These are phyloP conservation scores for Halictus rubicundus DNA, from an alignment of 1,140 invertebrate species.

Conservation along the genomic window DNA sequence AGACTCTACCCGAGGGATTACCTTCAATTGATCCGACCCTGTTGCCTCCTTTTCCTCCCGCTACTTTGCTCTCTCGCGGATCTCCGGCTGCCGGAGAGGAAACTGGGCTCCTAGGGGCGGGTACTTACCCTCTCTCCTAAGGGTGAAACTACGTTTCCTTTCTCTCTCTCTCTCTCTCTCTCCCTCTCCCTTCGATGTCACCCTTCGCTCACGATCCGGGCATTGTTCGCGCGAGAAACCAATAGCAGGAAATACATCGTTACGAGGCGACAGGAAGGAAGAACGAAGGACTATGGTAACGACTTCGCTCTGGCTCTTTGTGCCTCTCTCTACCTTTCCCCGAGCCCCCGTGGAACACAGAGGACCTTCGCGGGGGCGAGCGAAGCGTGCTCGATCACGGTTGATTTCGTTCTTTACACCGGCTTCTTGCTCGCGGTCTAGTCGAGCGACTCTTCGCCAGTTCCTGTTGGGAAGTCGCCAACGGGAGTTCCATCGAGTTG, in stretches of 20 bases:
- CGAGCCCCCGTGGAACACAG: constrained; percentile 12
- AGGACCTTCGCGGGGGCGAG: neutral
- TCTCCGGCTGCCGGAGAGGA: constrained; percentile 20
- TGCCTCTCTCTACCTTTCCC: neutral
- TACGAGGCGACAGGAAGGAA: constrained; percentile 69
- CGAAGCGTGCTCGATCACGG: constrained; percentile 53
- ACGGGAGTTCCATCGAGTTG: neutral
- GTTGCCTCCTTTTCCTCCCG: constrained; percentile 56
- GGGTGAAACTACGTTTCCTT: constrained; percentile 21
- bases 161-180: neutral
- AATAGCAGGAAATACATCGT: constrained; percentile 77
- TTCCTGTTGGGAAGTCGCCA: neutral
- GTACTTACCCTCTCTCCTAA: constrained; percentile 22
- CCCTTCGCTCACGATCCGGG: constrained; percentile 48
- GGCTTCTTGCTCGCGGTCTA: neutral
- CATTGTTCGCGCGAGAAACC: constrained; percentile 75
- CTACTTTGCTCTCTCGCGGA: constrained; percentile 14
- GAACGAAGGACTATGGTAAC: constrained; percentile 61
- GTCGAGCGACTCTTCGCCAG: neutral
- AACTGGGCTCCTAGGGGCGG: constrained; percentile 18
- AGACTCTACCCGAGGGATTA: constrained; percentile 78
- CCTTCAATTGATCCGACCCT: constrained; percentile 77
- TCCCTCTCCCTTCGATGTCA: neutral
- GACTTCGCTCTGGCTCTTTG: constrained; percentile 49
- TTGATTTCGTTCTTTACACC: constrained; percentile 56